Conservation (phyloP, 2,797 vertebrate genomes). For the Rhyacichthys aspro region DNA sequence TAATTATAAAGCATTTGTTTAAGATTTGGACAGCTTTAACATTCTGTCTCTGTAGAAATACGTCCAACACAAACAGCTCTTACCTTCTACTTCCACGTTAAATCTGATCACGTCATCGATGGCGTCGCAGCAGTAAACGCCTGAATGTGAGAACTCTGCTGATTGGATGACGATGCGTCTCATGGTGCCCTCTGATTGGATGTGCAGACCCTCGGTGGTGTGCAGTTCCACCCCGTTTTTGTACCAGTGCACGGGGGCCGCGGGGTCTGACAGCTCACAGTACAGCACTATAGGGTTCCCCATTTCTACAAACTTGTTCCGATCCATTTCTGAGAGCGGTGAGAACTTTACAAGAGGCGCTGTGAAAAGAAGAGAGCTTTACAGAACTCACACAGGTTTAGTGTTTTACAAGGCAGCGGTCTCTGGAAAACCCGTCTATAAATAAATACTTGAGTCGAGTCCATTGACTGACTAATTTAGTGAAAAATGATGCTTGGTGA, state of each 20-base stretch:
- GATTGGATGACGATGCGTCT: constrained; percentile 86
- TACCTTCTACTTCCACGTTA: constrained; percentile 86
- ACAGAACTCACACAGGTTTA: too few species aligned
- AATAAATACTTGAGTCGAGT: too few species aligned
- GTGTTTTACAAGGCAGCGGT: too few species aligned
- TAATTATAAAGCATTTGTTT: constrained; percentile 22
- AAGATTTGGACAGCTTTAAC: constrained; percentile 1
- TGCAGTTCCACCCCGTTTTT: constrained; percentile 82
- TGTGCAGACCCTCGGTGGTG: constrained; percentile 80
- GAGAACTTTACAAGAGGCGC: constrained; percentile 86
- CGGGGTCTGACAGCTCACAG: constrained; percentile 84
- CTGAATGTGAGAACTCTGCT: constrained; percentile 83
- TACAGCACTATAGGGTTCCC: constrained; percentile 86
- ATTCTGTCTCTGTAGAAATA: not conserved
- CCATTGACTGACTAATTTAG: too few species aligned
- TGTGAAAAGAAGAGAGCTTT: constrained; percentile 38
- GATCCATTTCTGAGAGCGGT: constrained; percentile 84
- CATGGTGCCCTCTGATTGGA: constrained; percentile 85
- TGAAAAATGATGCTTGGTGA: too few species aligned
- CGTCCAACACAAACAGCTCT: constrained; percentile 40
- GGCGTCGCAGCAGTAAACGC: constrained; percentile 85
- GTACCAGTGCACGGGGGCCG: constrained; percentile 82
- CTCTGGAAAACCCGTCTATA: too few species aligned
- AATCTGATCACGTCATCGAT: constrained; percentile 86
- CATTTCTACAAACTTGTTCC: constrained; percentile 85